Percentiles rank a stretch among this genome's conserved stretches.
These are phyloP conservation scores for Chrosomus eos DNA, from an alignment of 2,797 vertebrate genomes.

Conservation along the genomic window DNA sequence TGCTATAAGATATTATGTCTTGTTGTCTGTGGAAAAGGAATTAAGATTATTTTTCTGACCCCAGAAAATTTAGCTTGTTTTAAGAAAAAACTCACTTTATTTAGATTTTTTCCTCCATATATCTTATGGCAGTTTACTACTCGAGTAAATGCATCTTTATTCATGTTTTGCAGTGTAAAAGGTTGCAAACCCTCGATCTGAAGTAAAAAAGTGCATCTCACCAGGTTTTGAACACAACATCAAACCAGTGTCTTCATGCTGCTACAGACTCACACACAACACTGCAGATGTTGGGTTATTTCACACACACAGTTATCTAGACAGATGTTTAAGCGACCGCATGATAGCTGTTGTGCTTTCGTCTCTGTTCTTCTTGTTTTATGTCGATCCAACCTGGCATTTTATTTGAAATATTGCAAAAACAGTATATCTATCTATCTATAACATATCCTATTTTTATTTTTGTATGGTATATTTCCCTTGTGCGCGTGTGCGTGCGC, in stretches of 20 bases:
- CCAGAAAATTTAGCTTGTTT: too few relatives aligned
- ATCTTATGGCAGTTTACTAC: too few relatives aligned
- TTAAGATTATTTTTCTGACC: too few relatives aligned
- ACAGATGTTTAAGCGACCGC: constrained; percentile 45
- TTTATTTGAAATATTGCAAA: constrained; percentile 49
- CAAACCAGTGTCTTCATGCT: constrained; percentile 36
- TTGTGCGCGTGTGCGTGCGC: constrained; percentile 20
- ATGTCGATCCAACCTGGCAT: constrained; percentile 33
- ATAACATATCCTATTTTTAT: constrained; percentile 67
- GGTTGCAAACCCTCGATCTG: background rate
- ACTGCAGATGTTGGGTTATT: constrained; percentile 20
- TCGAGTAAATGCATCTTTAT: too few relatives aligned
- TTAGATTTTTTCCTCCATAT: too few relatives aligned
- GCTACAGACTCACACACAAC: constrained; percentile 5
- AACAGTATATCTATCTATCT: constrained; percentile 34
- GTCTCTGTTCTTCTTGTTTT: constrained; percentile 58
- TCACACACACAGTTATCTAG: constrained; percentile 6
- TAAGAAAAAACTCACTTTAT: too few relatives aligned
- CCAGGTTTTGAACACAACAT: constrained; percentile 28
- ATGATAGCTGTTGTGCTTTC: constrained; percentile 62
- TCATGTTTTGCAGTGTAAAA: too few relatives aligned
- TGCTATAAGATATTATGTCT: too few relatives aligned
- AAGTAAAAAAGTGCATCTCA: background rate
- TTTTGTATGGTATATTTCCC: constrained; percentile 68
- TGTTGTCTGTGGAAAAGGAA: too few relatives aligned